Conservation (phyloP, 2,797 vertebrate species). For the Cuculus canorus region DNA sequence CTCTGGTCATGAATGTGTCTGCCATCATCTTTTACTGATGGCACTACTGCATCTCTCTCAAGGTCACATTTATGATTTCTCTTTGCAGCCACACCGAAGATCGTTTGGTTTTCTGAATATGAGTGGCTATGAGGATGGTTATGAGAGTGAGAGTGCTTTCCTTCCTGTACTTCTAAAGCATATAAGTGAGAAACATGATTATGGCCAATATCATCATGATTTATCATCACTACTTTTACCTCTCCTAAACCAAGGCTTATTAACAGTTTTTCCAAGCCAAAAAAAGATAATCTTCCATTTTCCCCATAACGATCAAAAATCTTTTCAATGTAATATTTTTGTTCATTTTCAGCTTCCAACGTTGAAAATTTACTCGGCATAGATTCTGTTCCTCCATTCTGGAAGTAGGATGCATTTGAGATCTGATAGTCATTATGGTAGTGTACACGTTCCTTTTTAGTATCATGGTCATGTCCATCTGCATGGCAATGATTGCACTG, state of each 20-base stretch:
- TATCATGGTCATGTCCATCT: slow-evolving; percentile 79
- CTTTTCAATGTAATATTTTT: slow-evolving; percentile 92
- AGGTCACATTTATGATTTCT: slow-evolving; percentile 71
- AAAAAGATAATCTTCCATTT: slow-evolving; percentile 88
- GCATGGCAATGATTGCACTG: slow-evolving; percentile 91
- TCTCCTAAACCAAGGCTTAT: slow-evolving; percentile 91
- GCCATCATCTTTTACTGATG: slow-evolving; percentile 52
- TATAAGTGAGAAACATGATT: slow-evolving; percentile 95
- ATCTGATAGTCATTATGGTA: slow-evolving; percentile 86
- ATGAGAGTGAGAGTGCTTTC: slow-evolving; percentile 83
- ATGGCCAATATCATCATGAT: slow-evolving; percentile 92
- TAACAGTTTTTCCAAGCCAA: slow-evolving; percentile 92
- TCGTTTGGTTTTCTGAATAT: slow-evolving; percentile 76
- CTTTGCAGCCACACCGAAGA: slow-evolving; percentile 39
- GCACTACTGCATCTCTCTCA: slow-evolving; percentile 59
- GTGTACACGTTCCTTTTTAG: slow-evolving; percentile 47
- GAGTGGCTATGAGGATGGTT: slow-evolving; percentile 68
- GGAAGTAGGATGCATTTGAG: slow-evolving; percentile 82
- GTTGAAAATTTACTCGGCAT: slow-evolving; percentile 68
- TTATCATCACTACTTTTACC: slow-evolving; percentile 87
- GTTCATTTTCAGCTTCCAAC: slow-evolving; percentile 84
- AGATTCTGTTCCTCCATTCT: slow-evolving; percentile 61
- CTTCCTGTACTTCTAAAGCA: slow-evolving; percentile 88
- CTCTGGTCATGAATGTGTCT: slow-evolving; percentile 62
- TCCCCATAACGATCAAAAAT: slow-evolving; percentile 91